Conservation (phyloP, 2,888 invertebrate genomes). For the Zaprionus bogoriensis region DNA sequence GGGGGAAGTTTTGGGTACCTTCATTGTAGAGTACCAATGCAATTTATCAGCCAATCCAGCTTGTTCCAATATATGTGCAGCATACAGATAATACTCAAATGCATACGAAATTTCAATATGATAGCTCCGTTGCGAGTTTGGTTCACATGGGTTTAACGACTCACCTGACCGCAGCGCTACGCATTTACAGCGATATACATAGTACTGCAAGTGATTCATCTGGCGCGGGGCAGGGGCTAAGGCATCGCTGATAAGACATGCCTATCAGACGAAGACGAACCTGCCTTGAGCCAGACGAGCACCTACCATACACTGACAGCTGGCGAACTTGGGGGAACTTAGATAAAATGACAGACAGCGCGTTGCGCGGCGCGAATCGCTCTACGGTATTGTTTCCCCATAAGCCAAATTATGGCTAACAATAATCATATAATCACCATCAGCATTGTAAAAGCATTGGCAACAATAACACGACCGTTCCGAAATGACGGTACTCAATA, state of each 20-base stretch:
- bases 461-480: slow-evolving; percentile 18
- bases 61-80: too few relatives aligned
- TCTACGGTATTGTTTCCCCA: slow-evolving; percentile 7
- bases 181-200: not conserved
- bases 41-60: too few relatives aligned
- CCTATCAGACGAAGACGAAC: slow-evolving; percentile 34
- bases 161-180: not conserved
- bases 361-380: not conserved
- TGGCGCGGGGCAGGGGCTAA: not conserved
- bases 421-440: slow-evolving; percentile 21
- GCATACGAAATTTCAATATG: not conserved
- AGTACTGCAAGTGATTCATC: slow-evolving; percentile 16
- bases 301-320: slow-evolving; percentile 19
- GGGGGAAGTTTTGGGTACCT: not conserved
- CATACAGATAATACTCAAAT: too few relatives aligned
- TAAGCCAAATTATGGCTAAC: slow-evolving; percentile 31
- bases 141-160: not conserved
- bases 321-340: slow-evolving; percentile 24
- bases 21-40: too few relatives aligned
- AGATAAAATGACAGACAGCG: slow-evolving; percentile 25
- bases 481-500: slow-evolving; percentile 43
- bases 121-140: not conserved
- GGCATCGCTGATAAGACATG: slow-evolving; percentile 33
- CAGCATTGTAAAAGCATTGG: slow-evolving; percentile 8
- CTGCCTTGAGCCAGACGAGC: not conserved